Evolutionary conservation across 2,797 vertebrate genomes (phyloP), one percentile per base, ranked within the genome.

Genomic region (Anabacerthia variegaticeps): DNA sequence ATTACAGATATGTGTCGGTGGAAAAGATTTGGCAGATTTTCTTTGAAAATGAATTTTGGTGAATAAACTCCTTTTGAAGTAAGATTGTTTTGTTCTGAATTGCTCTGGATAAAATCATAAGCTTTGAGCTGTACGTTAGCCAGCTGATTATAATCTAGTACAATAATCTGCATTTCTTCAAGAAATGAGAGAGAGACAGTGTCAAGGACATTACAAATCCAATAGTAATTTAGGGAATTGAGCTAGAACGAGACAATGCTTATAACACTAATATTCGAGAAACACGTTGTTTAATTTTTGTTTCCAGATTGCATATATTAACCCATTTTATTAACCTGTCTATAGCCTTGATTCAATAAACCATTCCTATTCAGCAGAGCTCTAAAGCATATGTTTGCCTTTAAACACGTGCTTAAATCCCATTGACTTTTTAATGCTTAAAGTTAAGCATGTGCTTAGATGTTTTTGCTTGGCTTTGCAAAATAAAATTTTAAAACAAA

Each of bases 381-480:
- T 96, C 71, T 96, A 95, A 97, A 96, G 92, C 95, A 96, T 94
- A 95, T 97, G 94, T 95, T 95, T 96, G 95, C 83, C 89, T 95
- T 95, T 96, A 97, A 96, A 96, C 91, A 95, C 95, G 92, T 95
- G 93, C 63, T 97, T 96, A 94, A 92, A 95, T 94, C 89, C 94
- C 94, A 95, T 95, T 95, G 96, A 96, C 88, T 95, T 96, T 93
- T 95, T 97, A 93, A 96, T 96, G 95, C 88, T 93, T 95, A 95
- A 96, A 95, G 91, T 96, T 97, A 96, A 97, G 96, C 91, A 71
- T 28, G 89, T 94, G 71, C 88, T 96, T 94, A 95, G 88, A 89
- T 81, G 55, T 16, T 93, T 93, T 75, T 86, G 36, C 83, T 93
- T 87, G 78, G 63, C 39, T 76, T 49, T 82, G 90, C 24, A 93